phyloP scores from a whole-genome alignment of 2,113 vertebrate genomes.

The Lophotis ruficrista region DNA sequence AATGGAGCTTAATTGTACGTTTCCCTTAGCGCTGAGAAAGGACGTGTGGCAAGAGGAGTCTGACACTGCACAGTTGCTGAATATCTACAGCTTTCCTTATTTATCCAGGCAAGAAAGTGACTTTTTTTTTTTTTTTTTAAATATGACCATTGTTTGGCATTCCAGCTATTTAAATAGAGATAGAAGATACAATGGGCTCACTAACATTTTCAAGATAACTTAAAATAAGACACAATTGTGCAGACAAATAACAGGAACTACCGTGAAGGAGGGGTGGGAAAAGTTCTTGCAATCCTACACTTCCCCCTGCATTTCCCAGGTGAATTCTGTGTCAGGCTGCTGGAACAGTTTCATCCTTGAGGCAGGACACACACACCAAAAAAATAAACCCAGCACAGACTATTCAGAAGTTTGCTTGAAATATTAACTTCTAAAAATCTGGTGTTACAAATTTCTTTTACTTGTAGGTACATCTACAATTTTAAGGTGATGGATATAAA shows the following conservation, averaged over 20 bases:
- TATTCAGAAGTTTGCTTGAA: neutral
- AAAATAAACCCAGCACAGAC: neutral
- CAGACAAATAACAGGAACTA: neutral
- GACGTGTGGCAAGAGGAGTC: neutral
- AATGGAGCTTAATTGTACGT: neutral
- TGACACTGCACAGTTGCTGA: neutral
- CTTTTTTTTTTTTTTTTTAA: neutral
- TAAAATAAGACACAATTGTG: neutral
- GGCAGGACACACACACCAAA: neutral
- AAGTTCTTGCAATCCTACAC: neutral
- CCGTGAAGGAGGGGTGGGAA: neutral
- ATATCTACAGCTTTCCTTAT: neutral
- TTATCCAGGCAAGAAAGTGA: neutral
- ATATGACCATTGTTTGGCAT: neutral
- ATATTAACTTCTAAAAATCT: neutral
- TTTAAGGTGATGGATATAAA: neutral
- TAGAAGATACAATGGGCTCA: neutral
- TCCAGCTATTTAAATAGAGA: neutral
- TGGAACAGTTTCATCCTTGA: neutral
- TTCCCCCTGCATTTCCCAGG: neutral
- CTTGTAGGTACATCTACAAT: neutral
- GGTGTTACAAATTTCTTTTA: neutral
- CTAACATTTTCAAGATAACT: neutral
- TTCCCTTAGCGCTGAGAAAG: neutral
- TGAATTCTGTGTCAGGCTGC: neutral